phyloP scores from a whole-genome alignment of 1,140 invertebrate species.

The Brachionus rotundiformis region DNA sequence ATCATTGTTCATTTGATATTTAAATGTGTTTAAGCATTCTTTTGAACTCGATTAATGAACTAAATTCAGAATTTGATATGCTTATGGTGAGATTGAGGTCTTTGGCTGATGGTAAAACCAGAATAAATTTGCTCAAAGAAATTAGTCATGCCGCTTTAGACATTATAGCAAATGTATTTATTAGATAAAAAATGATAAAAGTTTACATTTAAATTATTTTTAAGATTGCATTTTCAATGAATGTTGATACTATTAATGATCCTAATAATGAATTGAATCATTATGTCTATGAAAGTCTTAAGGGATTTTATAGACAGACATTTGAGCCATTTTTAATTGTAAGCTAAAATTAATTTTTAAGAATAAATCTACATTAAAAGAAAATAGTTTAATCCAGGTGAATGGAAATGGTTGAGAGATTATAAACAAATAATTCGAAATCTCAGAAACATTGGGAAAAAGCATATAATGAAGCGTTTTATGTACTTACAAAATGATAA shows the following conservation, averaged over 20 bases:
- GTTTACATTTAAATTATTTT: constrained; percentile 12
- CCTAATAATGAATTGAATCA: constrained; percentile 48
- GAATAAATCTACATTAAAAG: not conserved
- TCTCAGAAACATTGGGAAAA: constrained; percentile 13
- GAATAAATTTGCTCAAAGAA: constrained; percentile 33
- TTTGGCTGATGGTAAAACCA: constrained; percentile 21
- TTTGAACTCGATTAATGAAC: not conserved
- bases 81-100: not conserved
- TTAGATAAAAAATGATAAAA: not conserved
- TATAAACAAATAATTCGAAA: constrained; percentile 41
- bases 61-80: constrained; percentile 6
- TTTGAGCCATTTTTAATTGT: constrained; percentile 43
- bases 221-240: constrained; percentile 20
- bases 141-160: constrained; percentile 47
- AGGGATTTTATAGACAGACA: constrained; percentile 45
- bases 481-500: not conserved
- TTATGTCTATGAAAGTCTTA: constrained; percentile 43
- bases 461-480: not conserved
- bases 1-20: not conserved
- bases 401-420: constrained; percentile 18
- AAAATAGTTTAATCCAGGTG: constrained; percentile 27
- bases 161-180: constrained; percentile 35
- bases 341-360: not conserved
- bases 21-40: constrained; percentile 31
- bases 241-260: constrained; percentile 38